Base-by-base conservation (phyloP, 2,797 vertebrate species). In the Epinephelus malabaricus region DNA sequence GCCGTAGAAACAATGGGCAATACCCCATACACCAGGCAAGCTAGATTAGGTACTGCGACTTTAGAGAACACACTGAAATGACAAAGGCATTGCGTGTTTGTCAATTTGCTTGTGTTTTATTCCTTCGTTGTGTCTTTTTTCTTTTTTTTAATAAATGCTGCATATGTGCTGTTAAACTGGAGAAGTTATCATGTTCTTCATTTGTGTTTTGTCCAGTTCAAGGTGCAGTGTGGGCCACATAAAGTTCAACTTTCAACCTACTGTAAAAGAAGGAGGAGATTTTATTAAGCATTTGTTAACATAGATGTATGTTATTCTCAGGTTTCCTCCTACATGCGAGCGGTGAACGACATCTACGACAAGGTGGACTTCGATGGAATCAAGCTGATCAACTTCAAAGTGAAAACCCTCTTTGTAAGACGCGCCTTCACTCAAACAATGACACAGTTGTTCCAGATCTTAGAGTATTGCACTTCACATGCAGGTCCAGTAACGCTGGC, bases 311-410 rank as follows among this genome's bases (percentile, higher is more conserved):
- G 10, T 64, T 30, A 75, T 49, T 72, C 40, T 45, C 87, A 96
- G 96, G 90, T 97, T 4, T 80, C 95, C 45, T 93, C 89, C 69
- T 97, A 96, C 73, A 88, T 97, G 18, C 90, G 45, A 79, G 94
- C 93, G 12, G 94, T 96, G 47, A 97, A 97, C 9, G 86, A 95
- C 69, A 92, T 97, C 77, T 97, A 88, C 2, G 88, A 95, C 83
- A 94, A 92, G 7, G 92, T 90, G 34, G 92, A 96, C 71, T 96
- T 97, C 81, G 91, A 93, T 1, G 95, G 92, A 54, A 93, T 97
- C 68, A 86, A 92, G 55, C 69, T 96, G 78, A 87, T 97, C 76
- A 95, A 97, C 90, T 97, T 97, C 83, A 95, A 93, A 95, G 95
- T 97, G 49, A 96, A 96, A 90, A 93, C 91, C 14, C 91, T 97